These are phyloP conservation scores for Gnathonemus echidnorhynchus DNA, from an alignment of 2,113 vertebrate species.

Conservation along the genomic window DNA sequence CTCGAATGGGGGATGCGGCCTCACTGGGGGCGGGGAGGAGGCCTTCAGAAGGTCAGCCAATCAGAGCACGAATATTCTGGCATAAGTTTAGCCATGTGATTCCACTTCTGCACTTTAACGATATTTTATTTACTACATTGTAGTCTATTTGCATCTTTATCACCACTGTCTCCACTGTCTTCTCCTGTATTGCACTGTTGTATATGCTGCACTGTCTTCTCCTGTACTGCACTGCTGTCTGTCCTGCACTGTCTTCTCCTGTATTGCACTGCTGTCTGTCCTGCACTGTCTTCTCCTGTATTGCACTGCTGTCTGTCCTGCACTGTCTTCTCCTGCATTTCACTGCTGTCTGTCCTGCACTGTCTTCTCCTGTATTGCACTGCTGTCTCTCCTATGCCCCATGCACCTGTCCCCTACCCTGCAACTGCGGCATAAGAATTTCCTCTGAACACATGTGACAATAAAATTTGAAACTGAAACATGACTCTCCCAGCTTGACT, in stretches of 20 bases:
- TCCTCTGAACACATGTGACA: neutral
- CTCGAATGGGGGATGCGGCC: conserved; percentile 64
- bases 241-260: neutral
- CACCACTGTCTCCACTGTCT: neutral
- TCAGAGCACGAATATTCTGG: neutral
- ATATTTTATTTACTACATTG: neutral
- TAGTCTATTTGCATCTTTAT: neutral
- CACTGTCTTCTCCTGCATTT: too few species aligned
- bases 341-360: neutral
- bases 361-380: neutral
- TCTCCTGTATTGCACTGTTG: neutral
- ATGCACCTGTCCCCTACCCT: neutral
- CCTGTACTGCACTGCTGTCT: neutral
- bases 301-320: too few species aligned
- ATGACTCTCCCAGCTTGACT: neutral
- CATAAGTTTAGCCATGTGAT: neutral
- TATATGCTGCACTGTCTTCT: neutral
- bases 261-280: neutral
- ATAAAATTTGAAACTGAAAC: neutral
- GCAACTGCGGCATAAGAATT: neutral
- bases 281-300: neutral
- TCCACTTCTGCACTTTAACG: neutral
- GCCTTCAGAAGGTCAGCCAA: neutral
- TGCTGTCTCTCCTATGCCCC: neutral
- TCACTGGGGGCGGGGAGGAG: conserved; percentile 62